Evolutionary conservation across 1,140 invertebrate species (phyloP), one percentile per base, ranked within the genome.

Genomic region (Acromyrmex heyeri): DNA sequence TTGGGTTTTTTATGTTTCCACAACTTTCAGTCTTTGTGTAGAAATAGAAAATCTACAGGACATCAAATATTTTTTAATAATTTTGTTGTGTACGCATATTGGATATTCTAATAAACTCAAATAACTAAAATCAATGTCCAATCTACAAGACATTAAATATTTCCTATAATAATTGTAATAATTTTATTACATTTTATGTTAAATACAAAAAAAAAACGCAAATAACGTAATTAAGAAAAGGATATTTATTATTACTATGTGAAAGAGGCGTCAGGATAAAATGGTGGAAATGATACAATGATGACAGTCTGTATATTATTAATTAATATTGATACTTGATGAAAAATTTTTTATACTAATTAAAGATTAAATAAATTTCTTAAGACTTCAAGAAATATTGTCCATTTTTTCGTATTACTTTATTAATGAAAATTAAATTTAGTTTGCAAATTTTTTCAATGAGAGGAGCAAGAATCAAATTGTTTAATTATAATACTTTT

Each of bases 401-500:
- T 5, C 0, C 14, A 30, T 62, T 27, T 57, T 67, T 67, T 38
- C 2, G 4, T 69, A 8, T 14, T 69, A 14, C 27, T 69, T 21
- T 48, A 67, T 21, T 21, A 48, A 69, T 38, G 5, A 3, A 70
- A 50, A 48, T 4, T 14, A n/a, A 38, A 48, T 24, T 38, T 50
- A 69, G 8, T 3, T 0, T 48, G 6, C 7, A 70, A 30, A 53
- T 70, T 27, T 27, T 14, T 30, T 4, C 14, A 1, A 48, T 44
- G 3, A 27, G 44, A 27, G 16, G 27, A 2, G 4, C 2, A 18
- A 70, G 34, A 14, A 57, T 69, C 75, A 50, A 86, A 86, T 87
- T 87, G 81, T 18, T 90, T 86, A 85, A 90, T 86, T 81, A 10
- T 44, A 38, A 75, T 10, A 34, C n/a, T 75, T 86, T 89, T 87